Percentiles rank a stretch among this genome's conserved stretches.
phyloP scores from a whole-genome alignment of 2,888 invertebrate genomes.

The Parapristionchus giblindavisi region DNA sequence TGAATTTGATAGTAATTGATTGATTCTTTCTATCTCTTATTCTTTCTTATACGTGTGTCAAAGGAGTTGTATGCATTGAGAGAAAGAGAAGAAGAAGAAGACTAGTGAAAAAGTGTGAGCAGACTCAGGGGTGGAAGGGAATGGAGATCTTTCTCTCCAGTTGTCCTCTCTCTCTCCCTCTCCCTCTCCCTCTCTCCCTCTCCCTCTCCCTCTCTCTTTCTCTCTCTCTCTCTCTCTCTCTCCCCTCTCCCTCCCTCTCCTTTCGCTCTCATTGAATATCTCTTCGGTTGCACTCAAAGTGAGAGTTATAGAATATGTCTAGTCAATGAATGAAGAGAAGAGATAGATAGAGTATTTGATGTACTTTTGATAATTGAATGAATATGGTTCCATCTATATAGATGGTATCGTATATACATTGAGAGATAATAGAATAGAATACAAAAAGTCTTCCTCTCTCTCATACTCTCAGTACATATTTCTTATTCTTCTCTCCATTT shows the following conservation, averaged over 20 bases:
- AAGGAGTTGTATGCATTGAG: neutral
- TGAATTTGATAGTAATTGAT: neutral
- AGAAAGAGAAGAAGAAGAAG: neutral
- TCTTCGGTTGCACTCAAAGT: neutral
- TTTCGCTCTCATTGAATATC: neutral
- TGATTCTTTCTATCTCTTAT: neutral
- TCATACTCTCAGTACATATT: too few species aligned
- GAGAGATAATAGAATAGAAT: too few species aligned
- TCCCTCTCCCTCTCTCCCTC: neutral
- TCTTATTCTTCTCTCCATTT: too few species aligned
- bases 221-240: conserved; percentile 11
- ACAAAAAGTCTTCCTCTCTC: too few species aligned
- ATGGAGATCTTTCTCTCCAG: neutral
- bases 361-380: neutral
- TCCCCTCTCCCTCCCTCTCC: neutral
- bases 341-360: too few species aligned
- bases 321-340: too few species aligned
- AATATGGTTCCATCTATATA: too few species aligned
- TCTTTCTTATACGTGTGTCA: neutral
- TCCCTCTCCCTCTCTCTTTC: conserved; percentile 4
- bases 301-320: neutral
- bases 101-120: neutral
- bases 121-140: neutral
- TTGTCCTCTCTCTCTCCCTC: neutral
- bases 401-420: too few species aligned